phyloP scores from a whole-genome alignment of 2,888 invertebrate genomes.

The Chymomyza procnemis region DNA sequence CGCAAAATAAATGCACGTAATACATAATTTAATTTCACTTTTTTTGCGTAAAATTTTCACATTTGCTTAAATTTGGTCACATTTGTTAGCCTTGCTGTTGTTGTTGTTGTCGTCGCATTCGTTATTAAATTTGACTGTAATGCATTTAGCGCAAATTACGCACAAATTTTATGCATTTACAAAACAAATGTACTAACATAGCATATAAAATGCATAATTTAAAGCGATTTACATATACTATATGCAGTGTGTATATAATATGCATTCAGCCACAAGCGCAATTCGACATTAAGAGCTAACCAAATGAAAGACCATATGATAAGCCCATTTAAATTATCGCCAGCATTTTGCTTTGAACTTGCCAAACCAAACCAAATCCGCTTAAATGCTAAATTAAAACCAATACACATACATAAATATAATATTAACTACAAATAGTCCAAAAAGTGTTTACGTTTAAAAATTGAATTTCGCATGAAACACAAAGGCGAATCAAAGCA shows the following conservation, averaged over 20 bases:
- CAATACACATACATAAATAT: slow-evolving; percentile 3
- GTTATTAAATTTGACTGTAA: neutral
- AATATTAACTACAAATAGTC: slow-evolving; percentile 32
- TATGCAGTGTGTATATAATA: neutral
- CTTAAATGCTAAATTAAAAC: slow-evolving; percentile 36
- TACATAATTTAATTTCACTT: slow-evolving; percentile 22
- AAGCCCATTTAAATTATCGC: slow-evolving; percentile 37
- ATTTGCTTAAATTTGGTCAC: neutral
- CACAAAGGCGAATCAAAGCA: slow-evolving; percentile 18
- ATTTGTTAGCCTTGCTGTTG: neutral
- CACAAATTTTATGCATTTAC: neutral
- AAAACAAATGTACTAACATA: neutral
- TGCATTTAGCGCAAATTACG: neutral
- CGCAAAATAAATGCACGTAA: slow-evolving; percentile 26
- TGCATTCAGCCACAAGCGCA: slow-evolving; percentile 14
- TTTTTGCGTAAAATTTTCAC: neutral
- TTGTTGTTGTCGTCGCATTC: neutral
- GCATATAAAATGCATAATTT: slow-evolving; percentile 21
- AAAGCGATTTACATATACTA: slow-evolving; percentile 33
- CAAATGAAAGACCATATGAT: slow-evolving; percentile 33
- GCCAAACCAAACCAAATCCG: slow-evolving; percentile 28
- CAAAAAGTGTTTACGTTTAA: neutral
- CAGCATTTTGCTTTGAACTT: slow-evolving; percentile 12
- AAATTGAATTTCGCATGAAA: slow-evolving; percentile 7
- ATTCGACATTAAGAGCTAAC: slow-evolving; percentile 12